phyloP scores from a whole-genome alignment of 2,113 vertebrate species.

The Circaetus cinerascens region DNA sequence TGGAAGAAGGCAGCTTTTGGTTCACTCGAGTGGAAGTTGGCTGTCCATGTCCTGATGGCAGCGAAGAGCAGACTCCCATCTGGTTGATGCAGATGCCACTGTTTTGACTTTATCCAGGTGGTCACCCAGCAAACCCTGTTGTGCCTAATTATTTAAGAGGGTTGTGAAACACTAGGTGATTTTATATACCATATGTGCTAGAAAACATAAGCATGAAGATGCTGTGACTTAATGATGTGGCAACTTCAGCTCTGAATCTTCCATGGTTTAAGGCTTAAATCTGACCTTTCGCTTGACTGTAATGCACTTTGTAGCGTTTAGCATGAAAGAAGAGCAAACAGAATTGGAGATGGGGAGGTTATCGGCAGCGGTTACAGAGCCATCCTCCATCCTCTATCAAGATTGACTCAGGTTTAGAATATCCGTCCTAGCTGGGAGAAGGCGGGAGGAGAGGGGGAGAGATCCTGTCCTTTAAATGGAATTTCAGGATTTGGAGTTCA shows the following conservation, averaged over 20 bases:
- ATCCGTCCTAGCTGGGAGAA: not conserved
- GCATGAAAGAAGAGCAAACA: slow-evolving; percentile 26
- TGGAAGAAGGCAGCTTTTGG: slow-evolving; percentile 10
- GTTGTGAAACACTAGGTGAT: slow-evolving; percentile 69
- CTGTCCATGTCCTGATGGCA: slow-evolving; percentile 51
- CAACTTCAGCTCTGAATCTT: slow-evolving; percentile 26
- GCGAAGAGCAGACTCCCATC: slow-evolving; percentile 50
- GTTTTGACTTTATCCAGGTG: slow-evolving; percentile 70
- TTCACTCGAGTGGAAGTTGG: slow-evolving; percentile 38
- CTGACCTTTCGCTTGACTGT: slow-evolving; percentile 38
- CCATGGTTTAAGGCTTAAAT: not conserved
- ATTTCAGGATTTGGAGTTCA: slow-evolving; percentile 23
- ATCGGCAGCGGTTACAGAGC: not conserved
- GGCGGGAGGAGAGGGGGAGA: not conserved
- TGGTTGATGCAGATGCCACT: slow-evolving; percentile 64
- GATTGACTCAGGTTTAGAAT: slow-evolving; percentile 39
- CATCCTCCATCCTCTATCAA: not conserved
- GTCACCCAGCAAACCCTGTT: slow-evolving; percentile 66
- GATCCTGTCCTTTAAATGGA: not conserved
- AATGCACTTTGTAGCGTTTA: not conserved
- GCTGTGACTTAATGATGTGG: slow-evolving; percentile 46
- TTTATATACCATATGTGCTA: slow-evolving; percentile 69
- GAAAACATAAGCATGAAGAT: slow-evolving; percentile 53
- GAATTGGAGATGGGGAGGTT: slow-evolving; percentile 28
- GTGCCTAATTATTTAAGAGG: slow-evolving; percentile 71